Base-by-base conservation (phyloP, 2,888 invertebrate genomes). In the Lepidochrysops patricia region DNA sequence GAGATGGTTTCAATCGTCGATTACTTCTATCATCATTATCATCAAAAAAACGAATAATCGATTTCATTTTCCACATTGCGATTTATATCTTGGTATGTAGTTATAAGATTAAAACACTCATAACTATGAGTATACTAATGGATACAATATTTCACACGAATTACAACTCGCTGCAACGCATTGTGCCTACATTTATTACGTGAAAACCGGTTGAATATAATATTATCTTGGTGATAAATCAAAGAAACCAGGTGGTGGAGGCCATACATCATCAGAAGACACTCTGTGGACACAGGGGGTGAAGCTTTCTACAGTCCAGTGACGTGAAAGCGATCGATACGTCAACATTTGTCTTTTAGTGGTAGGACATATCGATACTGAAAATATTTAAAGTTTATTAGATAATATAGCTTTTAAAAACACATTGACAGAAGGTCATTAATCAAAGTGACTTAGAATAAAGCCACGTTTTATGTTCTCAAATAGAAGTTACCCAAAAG, bases 311-410 rank as follows among this genome's bases (percentile, higher is more conserved):
- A 62, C 60, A 50, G 66, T 66, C 49, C 52, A 59, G 59, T 59
- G 59, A 52, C 52, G 64, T 59, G 65, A 60, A 66, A 64, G 66
- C 67, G 77, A 74, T 80, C 78, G 76, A 80, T 80, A 76, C 67
- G 76, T 77, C 81, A 83, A 82, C 82, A 83, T 82, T 84, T 78
- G 79, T 71, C 67, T 68, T 63, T 60, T 76, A 81, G 76, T 25
- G 77, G 57, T 60, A 60, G 19, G 15, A n/a, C 29, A 15, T 35
- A 23, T 13, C 15, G 13, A 29, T 34, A 32, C n/a, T 35, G 5
- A n/a, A n/a, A n/a, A n/a, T n/a, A n/a, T n/a, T n/a, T n/a, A n/a
- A n/a, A n/a, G n/a, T n/a, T n/a, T n/a, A n/a, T n/a, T n/a, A n/a
- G n/a, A n/a, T n/a, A n/a, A n/a, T n/a, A n/a, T n/a, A n/a, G n/a